Evolutionary conservation across 2,888 invertebrate genomes (phyloP).

Genomic region (Nomada ruficornis): DNA sequence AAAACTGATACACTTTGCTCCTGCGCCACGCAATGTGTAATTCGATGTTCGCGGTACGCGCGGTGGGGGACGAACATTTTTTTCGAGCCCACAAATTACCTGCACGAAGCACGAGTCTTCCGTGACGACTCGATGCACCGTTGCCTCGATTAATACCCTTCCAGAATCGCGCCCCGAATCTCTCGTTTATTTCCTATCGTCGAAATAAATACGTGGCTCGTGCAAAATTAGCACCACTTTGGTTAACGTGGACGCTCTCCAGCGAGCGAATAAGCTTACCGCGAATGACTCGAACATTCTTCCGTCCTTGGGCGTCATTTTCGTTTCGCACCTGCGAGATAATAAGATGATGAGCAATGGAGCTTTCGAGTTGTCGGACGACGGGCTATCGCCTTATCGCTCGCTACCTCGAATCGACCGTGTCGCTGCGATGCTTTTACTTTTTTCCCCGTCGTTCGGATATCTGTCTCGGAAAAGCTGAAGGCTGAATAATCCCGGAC

Average conservation of each 20-base stretch:
- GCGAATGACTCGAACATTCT: conserved; percentile 3
- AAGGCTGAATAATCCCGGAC: too few relatives aligned
- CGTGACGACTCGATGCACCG: too few relatives aligned
- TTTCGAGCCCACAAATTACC: too few relatives aligned
- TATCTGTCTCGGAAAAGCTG: not conserved
- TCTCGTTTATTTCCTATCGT: too few relatives aligned
- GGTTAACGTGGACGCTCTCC: not conserved
- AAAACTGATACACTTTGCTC: not conserved
- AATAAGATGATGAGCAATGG: conserved; percentile 7
- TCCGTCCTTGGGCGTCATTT: conserved; percentile 19
- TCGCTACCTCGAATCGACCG: not conserved
- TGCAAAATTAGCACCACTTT: too few relatives aligned
- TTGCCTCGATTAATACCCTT: too few relatives aligned
- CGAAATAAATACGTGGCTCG: too few relatives aligned
- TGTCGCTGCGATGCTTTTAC: not conserved
- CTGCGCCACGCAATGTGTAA: not conserved
- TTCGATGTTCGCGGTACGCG: not conserved
- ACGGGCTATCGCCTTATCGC: conserved; percentile 44
- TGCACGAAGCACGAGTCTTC: too few relatives aligned
- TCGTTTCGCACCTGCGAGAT: conserved; percentile 35
- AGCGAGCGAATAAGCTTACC: not conserved
- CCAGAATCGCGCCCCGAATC: too few relatives aligned
- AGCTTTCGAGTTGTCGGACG: conserved; percentile 28
- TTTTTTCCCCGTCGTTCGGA: not conserved
- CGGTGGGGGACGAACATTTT: not conserved